A percentile compares a stretch with the other conserved stretches of the same genome.
phyloP scores from a whole-genome alignment of 1,140 invertebrate species.

The Rhopalosiphum padi region DNA sequence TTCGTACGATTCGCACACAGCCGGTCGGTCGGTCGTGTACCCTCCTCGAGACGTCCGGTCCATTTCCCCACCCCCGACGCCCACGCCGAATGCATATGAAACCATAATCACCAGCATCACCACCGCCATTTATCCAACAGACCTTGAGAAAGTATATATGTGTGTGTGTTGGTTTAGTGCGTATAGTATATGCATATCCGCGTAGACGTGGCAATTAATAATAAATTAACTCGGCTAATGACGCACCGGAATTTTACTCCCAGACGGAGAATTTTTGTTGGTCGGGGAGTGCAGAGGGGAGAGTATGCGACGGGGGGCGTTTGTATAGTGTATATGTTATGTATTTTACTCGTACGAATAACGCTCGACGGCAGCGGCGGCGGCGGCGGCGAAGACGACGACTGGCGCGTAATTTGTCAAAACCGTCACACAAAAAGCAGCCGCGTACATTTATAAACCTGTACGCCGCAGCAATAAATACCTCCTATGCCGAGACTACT shows the following conservation, averaged over 20 bases:
- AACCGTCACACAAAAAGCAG: conserved; percentile 53
- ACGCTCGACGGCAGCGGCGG: background rate
- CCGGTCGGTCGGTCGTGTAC: background rate
- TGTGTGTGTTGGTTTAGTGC: background rate
- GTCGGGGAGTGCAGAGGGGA: background rate
- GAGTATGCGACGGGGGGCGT: background rate
- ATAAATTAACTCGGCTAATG: conserved; percentile 50
- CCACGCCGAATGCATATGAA: background rate
- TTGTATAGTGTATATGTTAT: background rate
- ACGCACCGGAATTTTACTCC: conserved; percentile 19
- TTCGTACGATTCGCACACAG: background rate
- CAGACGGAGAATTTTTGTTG: background rate
- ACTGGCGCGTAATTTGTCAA: conserved; percentile 33
- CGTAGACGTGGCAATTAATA: conserved; percentile 43
- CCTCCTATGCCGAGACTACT: background rate
- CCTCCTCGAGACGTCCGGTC: background rate
- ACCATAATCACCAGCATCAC: background rate
- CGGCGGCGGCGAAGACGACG: background rate
- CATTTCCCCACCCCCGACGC: background rate
- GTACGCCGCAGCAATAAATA: background rate
- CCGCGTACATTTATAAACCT: conserved; percentile 17
- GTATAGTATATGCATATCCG: background rate
- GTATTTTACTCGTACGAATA: background rate
- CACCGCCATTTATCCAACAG: background rate
- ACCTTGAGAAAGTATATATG: background rate